These are phyloP conservation scores for Stigmatopora nigra DNA, from an alignment of 2,113 vertebrate species.

Conservation along the genomic window DNA sequence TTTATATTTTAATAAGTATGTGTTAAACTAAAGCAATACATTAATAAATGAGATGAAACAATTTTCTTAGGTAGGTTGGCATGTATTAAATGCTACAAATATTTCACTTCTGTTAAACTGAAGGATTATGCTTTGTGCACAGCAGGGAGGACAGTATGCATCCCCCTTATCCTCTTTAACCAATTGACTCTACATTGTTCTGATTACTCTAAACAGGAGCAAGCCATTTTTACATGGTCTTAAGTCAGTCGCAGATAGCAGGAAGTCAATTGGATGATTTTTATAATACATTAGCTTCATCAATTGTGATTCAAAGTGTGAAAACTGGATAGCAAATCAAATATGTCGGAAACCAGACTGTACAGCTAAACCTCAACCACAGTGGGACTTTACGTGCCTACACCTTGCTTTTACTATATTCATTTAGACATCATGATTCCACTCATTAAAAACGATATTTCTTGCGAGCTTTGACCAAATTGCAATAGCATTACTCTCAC, in stretches of 20 bases:
- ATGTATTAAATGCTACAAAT: slow-evolving; percentile 55
- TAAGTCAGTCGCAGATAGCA: slow-evolving; percentile 13
- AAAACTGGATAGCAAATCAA: slow-evolving; percentile 60
- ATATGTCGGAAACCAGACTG: slow-evolving; percentile 62
- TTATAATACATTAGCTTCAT: slow-evolving; percentile 33
- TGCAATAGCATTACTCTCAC: not conserved
- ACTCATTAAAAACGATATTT: slow-evolving; percentile 20
- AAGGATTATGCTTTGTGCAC: slow-evolving; percentile 63
- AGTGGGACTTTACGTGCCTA: slow-evolving; percentile 64
- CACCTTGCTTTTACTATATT: slow-evolving; percentile 50
- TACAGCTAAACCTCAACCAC: slow-evolving; percentile 55
- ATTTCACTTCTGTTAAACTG: slow-evolving; percentile 62
- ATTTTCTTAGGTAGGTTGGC: too few relatives aligned
- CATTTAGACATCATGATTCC: slow-evolving; percentile 45
- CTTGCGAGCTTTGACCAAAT: slow-evolving; percentile 16
- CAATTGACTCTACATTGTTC: slow-evolving; percentile 45
- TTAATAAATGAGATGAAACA: too few relatives aligned
- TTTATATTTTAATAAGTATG: slow-evolving; percentile 5
- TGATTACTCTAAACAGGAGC: not conserved
- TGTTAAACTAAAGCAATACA: not conserved
- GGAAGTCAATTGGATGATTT: slow-evolving; percentile 17
- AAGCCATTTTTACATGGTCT: slow-evolving; percentile 15
- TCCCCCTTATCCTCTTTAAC: slow-evolving; percentile 45
- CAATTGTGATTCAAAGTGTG: slow-evolving; percentile 49
- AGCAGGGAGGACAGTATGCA: slow-evolving; percentile 49